Evolutionary conservation across 2,113 vertebrate species (phyloP).

Genomic region (Eonycteris spelaea): DNA sequence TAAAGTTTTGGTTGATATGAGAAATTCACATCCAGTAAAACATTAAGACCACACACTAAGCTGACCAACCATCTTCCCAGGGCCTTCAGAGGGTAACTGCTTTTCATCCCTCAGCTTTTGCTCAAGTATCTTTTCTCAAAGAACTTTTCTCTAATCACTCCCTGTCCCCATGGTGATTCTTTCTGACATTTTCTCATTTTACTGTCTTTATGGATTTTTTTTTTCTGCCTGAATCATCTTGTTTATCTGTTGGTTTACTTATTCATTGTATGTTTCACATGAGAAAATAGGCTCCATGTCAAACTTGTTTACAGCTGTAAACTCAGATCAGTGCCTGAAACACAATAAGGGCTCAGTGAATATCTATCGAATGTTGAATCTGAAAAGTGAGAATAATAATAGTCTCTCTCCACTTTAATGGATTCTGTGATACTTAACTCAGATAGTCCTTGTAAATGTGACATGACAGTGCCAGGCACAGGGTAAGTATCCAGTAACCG

Average conservation of each 20-base stretch:
- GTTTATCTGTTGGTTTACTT: neutral
- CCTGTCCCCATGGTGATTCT: neutral
- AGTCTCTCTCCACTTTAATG: neutral
- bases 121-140: neutral
- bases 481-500: neutral
- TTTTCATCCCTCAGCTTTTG: neutral
- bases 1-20: neutral
- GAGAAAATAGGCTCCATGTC: neutral
- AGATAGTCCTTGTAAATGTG: neutral
- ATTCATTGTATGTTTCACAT: neutral
- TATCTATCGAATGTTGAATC: neutral
- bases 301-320: neutral
- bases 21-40: neutral
- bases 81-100: neutral
- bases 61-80: neutral
- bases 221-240: neutral
- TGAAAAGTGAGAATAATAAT: neutral
- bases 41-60: neutral
- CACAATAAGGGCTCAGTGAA: neutral
- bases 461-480: neutral
- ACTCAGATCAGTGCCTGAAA: neutral
- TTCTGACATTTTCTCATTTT: neutral
- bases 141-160: neutral
- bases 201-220: neutral
- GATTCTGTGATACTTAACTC: neutral